phyloP scores from a whole-genome alignment of 2,797 vertebrate species.

The Xenentodon cancila region DNA sequence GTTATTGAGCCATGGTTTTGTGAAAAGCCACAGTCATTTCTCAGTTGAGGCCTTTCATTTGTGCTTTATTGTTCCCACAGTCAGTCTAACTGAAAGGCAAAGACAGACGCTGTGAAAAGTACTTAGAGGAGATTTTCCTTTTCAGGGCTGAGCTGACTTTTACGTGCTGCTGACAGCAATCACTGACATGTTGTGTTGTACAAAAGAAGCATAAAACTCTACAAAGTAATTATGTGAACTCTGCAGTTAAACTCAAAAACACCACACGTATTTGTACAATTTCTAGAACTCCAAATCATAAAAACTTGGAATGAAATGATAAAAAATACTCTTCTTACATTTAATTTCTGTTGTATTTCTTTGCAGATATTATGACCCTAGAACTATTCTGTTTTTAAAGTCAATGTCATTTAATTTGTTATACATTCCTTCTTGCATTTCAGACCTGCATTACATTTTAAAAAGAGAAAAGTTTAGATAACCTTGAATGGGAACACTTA shows the following conservation, averaged over 20 bases:
- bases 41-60: slow-evolving; percentile 50
- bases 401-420: too few relatives aligned
- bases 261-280: too few relatives aligned
- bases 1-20: slow-evolving; percentile 29
- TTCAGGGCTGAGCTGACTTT: background rate
- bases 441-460: too few relatives aligned
- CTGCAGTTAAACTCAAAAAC: background rate
- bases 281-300: too few relatives aligned
- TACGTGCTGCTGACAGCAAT: background rate
- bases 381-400: too few relatives aligned
- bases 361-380: too few relatives aligned
- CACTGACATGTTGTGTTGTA: background rate
- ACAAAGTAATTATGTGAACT: background rate
- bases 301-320: too few relatives aligned
- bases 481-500: too few relatives aligned
- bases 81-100: slow-evolving; percentile 33
- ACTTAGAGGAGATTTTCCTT: background rate
- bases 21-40: slow-evolving; percentile 43
- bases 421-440: too few relatives aligned
- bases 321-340: too few relatives aligned
- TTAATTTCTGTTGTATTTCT: too few relatives aligned
- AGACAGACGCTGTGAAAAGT: background rate
- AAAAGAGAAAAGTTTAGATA: too few relatives aligned
- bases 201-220: background rate
- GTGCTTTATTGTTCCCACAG: slow-evolving; percentile 35